These are phyloP conservation scores for Masticophis lateralis DNA, from an alignment of 2,797 vertebrate genomes.

Conservation along the genomic window DNA sequence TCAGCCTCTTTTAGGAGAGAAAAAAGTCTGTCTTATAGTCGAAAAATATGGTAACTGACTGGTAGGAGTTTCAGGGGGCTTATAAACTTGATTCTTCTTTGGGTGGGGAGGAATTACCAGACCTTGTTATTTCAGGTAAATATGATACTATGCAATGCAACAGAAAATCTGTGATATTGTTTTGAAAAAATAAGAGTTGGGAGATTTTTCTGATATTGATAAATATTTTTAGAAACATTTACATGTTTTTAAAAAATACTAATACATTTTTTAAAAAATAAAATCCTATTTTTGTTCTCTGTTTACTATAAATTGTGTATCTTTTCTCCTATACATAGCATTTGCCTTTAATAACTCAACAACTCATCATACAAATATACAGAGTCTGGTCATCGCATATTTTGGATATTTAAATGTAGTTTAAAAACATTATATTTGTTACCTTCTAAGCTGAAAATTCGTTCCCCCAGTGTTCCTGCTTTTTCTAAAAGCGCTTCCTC, in stretches of 20 bases:
- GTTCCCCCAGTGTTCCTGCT: constrained; percentile 85
- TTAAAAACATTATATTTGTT: constrained; percentile 21
- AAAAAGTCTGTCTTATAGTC: too few species aligned
- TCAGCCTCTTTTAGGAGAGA: too few species aligned
- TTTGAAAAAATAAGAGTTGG: background rate
- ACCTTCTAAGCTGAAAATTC: constrained; percentile 97
- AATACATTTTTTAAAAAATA: background rate
- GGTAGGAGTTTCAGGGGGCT: background rate
- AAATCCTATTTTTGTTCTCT: background rate
- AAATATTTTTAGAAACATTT: background rate
- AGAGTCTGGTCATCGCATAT: background rate
- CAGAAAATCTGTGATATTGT: background rate
- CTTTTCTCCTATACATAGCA: background rate
- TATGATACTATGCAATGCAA: background rate
- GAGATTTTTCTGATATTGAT: background rate
- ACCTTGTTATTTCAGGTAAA: background rate
- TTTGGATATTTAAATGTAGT: background rate
- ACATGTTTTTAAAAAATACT: background rate
- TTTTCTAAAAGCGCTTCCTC: constrained; percentile 87
- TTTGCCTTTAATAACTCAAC: background rate
- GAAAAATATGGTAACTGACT: background rate
- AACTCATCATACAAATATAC: background rate
- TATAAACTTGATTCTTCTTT: background rate
- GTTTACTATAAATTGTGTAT: background rate
- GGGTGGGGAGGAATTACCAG: background rate